phyloP scores from a whole-genome alignment of 2,113 vertebrate genomes.

The Brevimyrus niger region DNA sequence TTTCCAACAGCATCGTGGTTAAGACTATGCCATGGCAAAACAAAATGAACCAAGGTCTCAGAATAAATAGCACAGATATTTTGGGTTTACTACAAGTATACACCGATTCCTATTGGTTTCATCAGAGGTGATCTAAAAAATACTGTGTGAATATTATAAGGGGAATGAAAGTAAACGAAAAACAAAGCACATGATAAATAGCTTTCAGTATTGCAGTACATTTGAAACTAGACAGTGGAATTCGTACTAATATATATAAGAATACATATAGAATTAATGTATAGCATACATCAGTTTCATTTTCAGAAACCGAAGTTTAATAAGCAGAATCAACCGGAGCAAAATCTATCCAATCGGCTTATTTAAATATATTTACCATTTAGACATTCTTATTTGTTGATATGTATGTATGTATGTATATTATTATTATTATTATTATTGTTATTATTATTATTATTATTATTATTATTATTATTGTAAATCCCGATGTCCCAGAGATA shows the following conservation, averaged over 20 bases:
- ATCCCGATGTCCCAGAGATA: not conserved
- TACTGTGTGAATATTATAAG: not conserved
- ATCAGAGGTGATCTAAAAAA: not conserved
- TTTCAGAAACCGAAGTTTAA: not conserved
- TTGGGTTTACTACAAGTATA: not conserved
- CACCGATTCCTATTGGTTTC: not conserved
- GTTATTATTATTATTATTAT: too few relatives aligned
- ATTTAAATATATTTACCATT: not conserved
- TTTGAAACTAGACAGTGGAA: not conserved
- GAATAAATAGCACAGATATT: not conserved
- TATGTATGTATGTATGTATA: too few relatives aligned
- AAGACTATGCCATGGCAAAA: not conserved
- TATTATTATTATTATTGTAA: not conserved
- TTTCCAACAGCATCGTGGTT: not conserved
- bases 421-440: too few relatives aligned
- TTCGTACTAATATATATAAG: not conserved
- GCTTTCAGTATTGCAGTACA: not conserved
- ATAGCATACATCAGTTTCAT: not conserved
- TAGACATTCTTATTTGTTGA: not conserved
- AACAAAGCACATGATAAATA: not conserved
- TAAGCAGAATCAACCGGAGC: not conserved
- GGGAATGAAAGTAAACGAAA: not conserved
- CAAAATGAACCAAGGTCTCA: not conserved
- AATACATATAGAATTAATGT: not conserved
- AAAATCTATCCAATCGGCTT: not conserved